Conservation (phyloP, 37 sponge, comb jelly and placozoan genomes). For the Crambe crambe region DNA sequence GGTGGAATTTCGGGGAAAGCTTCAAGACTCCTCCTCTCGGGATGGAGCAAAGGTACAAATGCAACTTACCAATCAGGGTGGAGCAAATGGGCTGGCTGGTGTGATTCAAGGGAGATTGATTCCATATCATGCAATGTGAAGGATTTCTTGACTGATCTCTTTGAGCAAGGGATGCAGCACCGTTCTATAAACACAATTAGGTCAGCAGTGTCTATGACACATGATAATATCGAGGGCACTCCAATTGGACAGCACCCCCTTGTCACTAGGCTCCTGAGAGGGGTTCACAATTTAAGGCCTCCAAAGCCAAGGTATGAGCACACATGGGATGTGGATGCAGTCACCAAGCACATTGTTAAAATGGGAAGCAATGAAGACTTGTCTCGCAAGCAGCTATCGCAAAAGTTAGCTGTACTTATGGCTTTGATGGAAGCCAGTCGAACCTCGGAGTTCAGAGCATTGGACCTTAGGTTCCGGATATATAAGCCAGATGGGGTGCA, state of each 20-base stretch:
- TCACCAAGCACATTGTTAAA: neutral
- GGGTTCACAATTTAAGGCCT: slow-evolving; percentile 16
- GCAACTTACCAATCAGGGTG: slow-evolving; percentile 42
- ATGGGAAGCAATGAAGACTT: slow-evolving; percentile 15
- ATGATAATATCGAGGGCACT: slow-evolving; percentile 2
- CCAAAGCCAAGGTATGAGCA: slow-evolving; percentile 23
- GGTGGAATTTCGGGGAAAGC: slow-evolving; percentile 28
- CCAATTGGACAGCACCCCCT: slow-evolving; percentile 42
- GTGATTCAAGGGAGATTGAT: slow-evolving; percentile 22
- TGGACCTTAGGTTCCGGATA: slow-evolving; percentile 21
- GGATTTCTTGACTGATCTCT: slow-evolving; percentile 33
- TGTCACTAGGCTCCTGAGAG: slow-evolving; percentile 27
- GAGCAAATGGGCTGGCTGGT: slow-evolving; percentile 51
- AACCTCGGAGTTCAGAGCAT: slow-evolving; percentile 22
- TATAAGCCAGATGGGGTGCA: slow-evolving; percentile 37
- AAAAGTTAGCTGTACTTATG: slow-evolving; percentile 35
- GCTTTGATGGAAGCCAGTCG: slow-evolving; percentile 20
- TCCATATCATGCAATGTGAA: slow-evolving; percentile 32
- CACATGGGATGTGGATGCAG: slow-evolving; percentile 53
- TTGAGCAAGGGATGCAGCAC: slow-evolving; percentile 36
- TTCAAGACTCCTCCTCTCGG: slow-evolving; percentile 18
- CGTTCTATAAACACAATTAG: slow-evolving; percentile 9
- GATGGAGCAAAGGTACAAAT: slow-evolving; percentile 42
- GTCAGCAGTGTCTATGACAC: slow-evolving; percentile 37
- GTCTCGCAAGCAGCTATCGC: slow-evolving; percentile 15